Conservation (phyloP, 1,140 invertebrate species). For the Drosophila kurseongensis region DNA sequence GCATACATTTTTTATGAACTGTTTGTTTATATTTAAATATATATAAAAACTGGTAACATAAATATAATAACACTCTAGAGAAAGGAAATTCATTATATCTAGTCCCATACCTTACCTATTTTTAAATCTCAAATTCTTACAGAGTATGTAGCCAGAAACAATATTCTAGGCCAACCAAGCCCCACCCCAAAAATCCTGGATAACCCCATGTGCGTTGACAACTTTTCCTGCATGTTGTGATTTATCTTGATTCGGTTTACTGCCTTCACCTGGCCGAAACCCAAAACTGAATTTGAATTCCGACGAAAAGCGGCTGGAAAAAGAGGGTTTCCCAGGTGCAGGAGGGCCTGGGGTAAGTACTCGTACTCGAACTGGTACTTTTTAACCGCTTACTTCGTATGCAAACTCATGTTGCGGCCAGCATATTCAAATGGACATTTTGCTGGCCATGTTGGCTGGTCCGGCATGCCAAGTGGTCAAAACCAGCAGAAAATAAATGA, state of each 20-base stretch:
- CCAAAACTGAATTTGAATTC: constrained; percentile 18
- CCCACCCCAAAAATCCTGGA: neutral
- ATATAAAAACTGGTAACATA: too few species aligned
- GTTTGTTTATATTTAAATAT: too few species aligned
- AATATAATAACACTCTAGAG: too few species aligned
- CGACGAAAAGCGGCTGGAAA: constrained; percentile 5
- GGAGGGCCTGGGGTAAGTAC: constrained; percentile 5
- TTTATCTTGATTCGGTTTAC: constrained; percentile 46
- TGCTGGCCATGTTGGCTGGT: constrained; percentile 24
- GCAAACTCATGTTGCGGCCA: constrained; percentile 22
- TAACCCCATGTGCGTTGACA: constrained; percentile 20
- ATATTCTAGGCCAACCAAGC: neutral
- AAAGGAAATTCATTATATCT: too few species aligned
- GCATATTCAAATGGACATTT: constrained; percentile 71
- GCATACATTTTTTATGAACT: too few species aligned
- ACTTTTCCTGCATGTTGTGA: constrained; percentile 31
- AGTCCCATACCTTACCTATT: too few species aligned
- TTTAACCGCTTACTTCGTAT: constrained; percentile 1
- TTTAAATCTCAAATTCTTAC: too few species aligned
- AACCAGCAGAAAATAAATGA: constrained; percentile 36
- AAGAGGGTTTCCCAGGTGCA: constrained; percentile 29
- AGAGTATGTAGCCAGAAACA: too few species aligned
- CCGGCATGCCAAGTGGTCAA: constrained; percentile 71
- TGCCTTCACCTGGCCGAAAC: constrained; percentile 37
- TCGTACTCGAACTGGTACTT: constrained; percentile 25